Evolutionary conservation across 2,113 vertebrate genomes (phyloP).

Genomic region (Microtus ochrogaster): DNA sequence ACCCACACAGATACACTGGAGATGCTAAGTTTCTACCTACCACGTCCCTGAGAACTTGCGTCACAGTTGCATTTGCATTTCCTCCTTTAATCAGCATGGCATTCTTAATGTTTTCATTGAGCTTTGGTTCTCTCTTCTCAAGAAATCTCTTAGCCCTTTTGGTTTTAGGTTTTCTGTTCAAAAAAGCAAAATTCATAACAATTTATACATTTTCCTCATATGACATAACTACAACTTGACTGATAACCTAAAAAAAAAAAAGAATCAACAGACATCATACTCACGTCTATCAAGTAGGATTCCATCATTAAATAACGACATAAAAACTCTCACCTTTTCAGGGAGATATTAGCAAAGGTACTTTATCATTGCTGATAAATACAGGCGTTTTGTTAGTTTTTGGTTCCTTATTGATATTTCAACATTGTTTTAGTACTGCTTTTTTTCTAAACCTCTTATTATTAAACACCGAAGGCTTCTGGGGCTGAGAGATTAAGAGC

Average conservation of each 20-base stretch:
- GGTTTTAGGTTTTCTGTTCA: constrained; percentile 94
- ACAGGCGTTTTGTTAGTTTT: no score
- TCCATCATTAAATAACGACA: constrained; percentile 27
- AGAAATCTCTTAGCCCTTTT: constrained; percentile 96
- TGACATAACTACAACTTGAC: constrained; percentile 32
- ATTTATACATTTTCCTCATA: constrained; percentile 38
- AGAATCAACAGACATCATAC: not conserved
- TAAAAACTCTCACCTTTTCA: not conserved
- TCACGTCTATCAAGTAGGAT: constrained; percentile 9
- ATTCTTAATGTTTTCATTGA: constrained; percentile 93
- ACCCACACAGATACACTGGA: not conserved
- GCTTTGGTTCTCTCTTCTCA: constrained; percentile 92
- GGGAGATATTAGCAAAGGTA: not conserved
- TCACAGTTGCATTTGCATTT: constrained; percentile 91
- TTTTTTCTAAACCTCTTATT: no score
- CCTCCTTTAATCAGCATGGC: constrained; percentile 97
- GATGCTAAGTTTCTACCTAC: constrained; percentile 86
- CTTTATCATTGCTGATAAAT: not conserved
- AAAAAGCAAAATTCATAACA: constrained; percentile 68
- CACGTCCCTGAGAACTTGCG: constrained; percentile 93
- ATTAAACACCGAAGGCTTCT: no score
- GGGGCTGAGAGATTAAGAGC: not conserved
- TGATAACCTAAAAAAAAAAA: constrained; percentile 24
- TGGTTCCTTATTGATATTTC: no score
- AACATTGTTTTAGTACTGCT: no score